Evolutionary conservation across 2,797 vertebrate species (phyloP), one percentile per base, ranked within the genome.

Genomic region (Cynodonichthys magdalenae): DNA sequence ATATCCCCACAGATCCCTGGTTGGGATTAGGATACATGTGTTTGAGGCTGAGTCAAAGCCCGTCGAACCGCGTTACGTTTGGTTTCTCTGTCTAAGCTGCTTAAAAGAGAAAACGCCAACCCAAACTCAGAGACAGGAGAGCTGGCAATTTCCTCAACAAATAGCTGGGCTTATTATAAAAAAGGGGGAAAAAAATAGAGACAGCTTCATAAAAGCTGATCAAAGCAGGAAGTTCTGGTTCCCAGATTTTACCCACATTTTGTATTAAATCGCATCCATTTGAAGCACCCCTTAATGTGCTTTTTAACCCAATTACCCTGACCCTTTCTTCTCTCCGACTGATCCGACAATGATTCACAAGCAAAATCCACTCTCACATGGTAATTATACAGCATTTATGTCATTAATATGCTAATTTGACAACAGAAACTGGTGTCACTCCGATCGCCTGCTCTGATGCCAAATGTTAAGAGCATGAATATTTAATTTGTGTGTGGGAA

Each of bases 341-440:
- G 83, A 89, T 86, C 79, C 53, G 66, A 87, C 87, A 89, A 71
- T 59, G 77, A 88, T 71, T 78, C 77, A 75, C 59, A 53, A 20
- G 68, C 60, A 68, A 83, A 74, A 89, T 86, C 84, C 79, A 74
- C 85, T 82, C 86, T 80, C 66, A 76, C 71, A 24, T 86, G 88
- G 89, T 88, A 87, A 93, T 93, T 92, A 93, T 88, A 87, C 86
- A 82, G 81, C 71, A 74, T 73, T 83, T 84, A 86, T 77, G 53
- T 75, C 70, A 90, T 92, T 92, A 92, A 90, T 89, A 93, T 92
- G 91, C 65, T 84, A 91, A 93, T 91, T 73, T 51, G 54, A 52
- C 69, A 67, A 49, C 62, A 12, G 69, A 81, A 82, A 90, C 77
- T 66, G 79, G 72, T 79, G 71, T 79, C 44, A 71, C 64, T 83